Evolutionary conservation across 2,113 vertebrate genomes (phyloP).

Genomic region (Tragelaphus scriptus): DNA sequence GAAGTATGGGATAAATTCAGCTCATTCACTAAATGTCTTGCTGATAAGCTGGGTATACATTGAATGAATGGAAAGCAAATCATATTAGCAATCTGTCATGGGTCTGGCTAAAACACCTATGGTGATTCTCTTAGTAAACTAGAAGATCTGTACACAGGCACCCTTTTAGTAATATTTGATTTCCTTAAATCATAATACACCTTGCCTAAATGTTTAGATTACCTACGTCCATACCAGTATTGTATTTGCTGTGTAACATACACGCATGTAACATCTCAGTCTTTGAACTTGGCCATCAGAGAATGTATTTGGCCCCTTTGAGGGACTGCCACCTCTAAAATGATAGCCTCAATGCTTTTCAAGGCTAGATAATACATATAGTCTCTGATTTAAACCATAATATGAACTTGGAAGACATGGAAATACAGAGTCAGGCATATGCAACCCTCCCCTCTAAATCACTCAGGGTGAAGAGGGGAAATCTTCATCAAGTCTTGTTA

Average conservation of each 20-base stretch:
- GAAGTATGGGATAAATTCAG: background rate
- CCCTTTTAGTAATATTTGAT: background rate
- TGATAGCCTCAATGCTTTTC: background rate
- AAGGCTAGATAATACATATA: background rate
- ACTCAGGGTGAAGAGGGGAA: background rate
- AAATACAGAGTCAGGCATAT: accelerated
- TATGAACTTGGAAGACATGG: background rate
- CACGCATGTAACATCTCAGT: accelerated
- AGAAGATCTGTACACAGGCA: accelerated
- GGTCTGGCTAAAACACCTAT: background rate
- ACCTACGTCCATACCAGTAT: accelerated
- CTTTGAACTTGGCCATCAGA: background rate
- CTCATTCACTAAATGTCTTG: background rate
- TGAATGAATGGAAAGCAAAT: background rate
- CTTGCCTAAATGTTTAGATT: background rate
- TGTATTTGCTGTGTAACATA: accelerated
- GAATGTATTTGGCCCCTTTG: background rate
- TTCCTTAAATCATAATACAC: background rate
- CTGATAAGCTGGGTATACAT: background rate
- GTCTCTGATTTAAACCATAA: background rate
- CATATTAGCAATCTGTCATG: background rate
- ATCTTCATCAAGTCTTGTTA: background rate
- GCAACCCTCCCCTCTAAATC: accelerated
- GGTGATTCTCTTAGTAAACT: background rate
- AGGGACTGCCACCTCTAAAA: background rate